A percentile compares a stretch with the other conserved stretches of the same genome.
phyloP scores from a whole-genome alignment of 2,113 vertebrate species.

The Grammomys surdaster region DNA sequence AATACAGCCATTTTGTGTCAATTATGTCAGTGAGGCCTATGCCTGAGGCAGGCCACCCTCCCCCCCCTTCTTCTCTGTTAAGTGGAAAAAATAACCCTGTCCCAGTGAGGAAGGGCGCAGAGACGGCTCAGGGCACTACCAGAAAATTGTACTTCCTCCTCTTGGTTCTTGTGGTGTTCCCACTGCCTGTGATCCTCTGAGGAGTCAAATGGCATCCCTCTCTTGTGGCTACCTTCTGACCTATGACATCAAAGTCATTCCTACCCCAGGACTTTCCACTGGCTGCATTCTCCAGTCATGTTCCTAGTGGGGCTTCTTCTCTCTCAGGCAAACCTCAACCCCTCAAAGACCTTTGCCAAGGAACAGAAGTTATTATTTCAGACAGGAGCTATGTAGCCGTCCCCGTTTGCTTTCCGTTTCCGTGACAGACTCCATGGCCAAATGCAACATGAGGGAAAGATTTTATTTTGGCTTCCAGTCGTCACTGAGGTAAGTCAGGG shows the following conservation, averaged over 20 bases:
- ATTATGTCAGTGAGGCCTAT: background rate
- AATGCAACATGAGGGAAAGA: background rate
- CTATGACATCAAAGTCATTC: background rate
- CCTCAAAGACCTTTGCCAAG: background rate
- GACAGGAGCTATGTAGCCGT: background rate
- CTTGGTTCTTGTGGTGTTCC: background rate
- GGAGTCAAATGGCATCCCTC: accelerated
- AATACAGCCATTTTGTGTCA: background rate
- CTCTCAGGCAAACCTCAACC: background rate
- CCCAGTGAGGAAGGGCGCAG: background rate
- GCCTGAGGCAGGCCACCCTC: accelerated
- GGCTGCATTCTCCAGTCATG: background rate
- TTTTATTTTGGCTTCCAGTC: background rate
- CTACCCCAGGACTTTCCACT: background rate
- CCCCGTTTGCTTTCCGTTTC: background rate
- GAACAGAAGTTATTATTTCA: background rate
- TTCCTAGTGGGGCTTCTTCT: background rate
- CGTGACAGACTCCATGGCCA: background rate
- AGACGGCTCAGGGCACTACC: background rate
- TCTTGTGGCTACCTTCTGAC: background rate
- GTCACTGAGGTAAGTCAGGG: background rate
- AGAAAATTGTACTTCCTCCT: background rate
- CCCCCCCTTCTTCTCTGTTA: background rate
- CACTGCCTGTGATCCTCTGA: background rate
- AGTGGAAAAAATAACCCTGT: background rate